Conservation (phyloP, 2,113 vertebrate species). For the Mormyrus lacerda region DNA sequence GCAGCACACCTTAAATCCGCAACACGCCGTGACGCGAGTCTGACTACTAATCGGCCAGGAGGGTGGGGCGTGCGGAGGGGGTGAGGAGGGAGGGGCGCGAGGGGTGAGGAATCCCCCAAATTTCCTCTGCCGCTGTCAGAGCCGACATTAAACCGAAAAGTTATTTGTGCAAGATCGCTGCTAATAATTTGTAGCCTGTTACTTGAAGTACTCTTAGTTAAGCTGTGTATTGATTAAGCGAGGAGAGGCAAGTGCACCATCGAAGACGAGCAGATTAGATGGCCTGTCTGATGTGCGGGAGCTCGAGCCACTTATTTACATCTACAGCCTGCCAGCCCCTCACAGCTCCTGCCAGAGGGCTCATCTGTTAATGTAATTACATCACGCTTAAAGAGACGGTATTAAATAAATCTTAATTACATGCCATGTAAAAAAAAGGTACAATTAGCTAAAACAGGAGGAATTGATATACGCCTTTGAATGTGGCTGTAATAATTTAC, state of each 20-base stretch:
- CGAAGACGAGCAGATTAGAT: slow-evolving; percentile 12
- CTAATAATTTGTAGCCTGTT: slow-evolving; percentile 44
- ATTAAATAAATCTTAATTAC: neutral
- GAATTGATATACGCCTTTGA: neutral
- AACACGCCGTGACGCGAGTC: slow-evolving; percentile 15
- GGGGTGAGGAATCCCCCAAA: slow-evolving; percentile 19
- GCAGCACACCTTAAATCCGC: neutral
- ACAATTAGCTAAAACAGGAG: neutral
- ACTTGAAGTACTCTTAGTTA: slow-evolving; percentile 28
- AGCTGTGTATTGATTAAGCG: slow-evolving; percentile 46
- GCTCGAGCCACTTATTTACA: neutral
- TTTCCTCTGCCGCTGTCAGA: slow-evolving; percentile 32
- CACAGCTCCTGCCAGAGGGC: neutral
- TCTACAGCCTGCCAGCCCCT: neutral
- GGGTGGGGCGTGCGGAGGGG: slow-evolving; percentile 14
- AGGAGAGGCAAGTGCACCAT: slow-evolving; percentile 8
- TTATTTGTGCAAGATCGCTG: slow-evolving; percentile 47
- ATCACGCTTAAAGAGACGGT: neutral
- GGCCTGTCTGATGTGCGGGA: neutral
- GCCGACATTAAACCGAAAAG: slow-evolving; percentile 43
- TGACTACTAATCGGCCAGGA: slow-evolving; percentile 46
- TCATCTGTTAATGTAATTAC: neutral
- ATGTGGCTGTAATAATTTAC: neutral
- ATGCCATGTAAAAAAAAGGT: neutral
- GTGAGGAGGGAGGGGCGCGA: too few species aligned